A percentile compares a stretch with the other conserved stretches of the same genome.
Conservation (phyloP, 1,140 invertebrate species). For the Carcinoscorpius rotundicauda region DNA sequence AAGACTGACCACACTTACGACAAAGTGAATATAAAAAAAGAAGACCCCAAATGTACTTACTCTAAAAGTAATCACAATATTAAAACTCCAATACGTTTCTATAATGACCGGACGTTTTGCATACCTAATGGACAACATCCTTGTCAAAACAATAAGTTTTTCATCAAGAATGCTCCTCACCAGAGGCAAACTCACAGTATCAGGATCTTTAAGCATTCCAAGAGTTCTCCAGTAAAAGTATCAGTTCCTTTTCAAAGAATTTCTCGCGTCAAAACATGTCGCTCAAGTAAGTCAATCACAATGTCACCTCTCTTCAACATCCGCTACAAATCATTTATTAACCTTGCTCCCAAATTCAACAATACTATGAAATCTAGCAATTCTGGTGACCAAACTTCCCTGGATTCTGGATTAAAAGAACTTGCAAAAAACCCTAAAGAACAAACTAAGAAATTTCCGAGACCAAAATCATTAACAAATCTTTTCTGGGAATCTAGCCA, state of each 20-base stretch:
- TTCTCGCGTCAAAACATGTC: conserved; percentile 1
- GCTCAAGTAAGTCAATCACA: conserved; percentile 29
- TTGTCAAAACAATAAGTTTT: conserved; percentile 7
- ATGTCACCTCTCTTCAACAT: conserved; percentile 61
- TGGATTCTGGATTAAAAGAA: conserved; percentile 52
- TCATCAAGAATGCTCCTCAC: conserved; percentile 17
- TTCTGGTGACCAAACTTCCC: conserved; percentile 63
- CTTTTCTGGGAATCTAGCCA: conserved; percentile 54
- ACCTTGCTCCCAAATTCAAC: conserved; percentile 57
- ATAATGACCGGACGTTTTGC: conserved; percentile 9
- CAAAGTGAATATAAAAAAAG: background rate
- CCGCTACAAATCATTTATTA: conserved; percentile 65
- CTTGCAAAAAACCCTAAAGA: conserved; percentile 35
- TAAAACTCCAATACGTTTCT: conserved; percentile 5
- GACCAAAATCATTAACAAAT: conserved; percentile 68
- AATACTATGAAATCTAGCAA: conserved; percentile 69
- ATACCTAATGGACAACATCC: conserved; percentile 6
- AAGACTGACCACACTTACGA: conserved; percentile 19
- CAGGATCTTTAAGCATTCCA: conserved; percentile 12
- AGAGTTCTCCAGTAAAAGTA: conserved; percentile 37
- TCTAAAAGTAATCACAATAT: background rate
- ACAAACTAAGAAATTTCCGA: conserved; percentile 54
- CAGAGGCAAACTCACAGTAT: conserved; percentile 9
- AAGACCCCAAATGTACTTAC: background rate
- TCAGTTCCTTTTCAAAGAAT: conserved; percentile 31